phyloP scores from a whole-genome alignment of 1,140 invertebrate genomes.

The Drosophila lacteicornis region DNA sequence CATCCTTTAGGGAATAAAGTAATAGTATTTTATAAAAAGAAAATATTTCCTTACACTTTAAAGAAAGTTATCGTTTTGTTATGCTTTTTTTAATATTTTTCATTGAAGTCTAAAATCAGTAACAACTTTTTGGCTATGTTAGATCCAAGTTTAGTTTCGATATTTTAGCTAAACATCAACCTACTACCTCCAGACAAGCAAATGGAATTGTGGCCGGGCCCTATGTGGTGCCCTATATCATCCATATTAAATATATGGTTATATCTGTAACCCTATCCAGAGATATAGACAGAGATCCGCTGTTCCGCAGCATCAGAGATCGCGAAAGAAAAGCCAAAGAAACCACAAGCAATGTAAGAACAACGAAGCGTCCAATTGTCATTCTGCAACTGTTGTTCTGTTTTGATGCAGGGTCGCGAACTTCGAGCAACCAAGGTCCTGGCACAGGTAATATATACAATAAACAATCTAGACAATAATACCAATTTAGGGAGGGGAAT shows the following conservation, averaged over 20 bases:
- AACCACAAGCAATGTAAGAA: conserved; percentile 85
- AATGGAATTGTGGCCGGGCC: background rate
- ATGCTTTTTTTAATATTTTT: too few relatives aligned
- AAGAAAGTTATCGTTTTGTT: too few relatives aligned
- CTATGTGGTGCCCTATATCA: background rate
- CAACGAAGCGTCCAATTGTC: conserved; percentile 85
- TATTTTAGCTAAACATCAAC: conserved; percentile 49
- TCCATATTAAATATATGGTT: conserved; percentile 2
- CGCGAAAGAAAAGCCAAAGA: conserved; percentile 63
- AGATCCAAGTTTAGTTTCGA: conserved; percentile 1
- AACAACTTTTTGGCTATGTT: conserved; percentile 1
- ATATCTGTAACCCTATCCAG: background rate
- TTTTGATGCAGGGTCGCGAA: conserved; percentile 80
- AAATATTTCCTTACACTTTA: background rate
- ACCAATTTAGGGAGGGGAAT: conserved; percentile 19
- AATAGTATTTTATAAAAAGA: background rate
- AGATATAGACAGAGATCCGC: background rate
- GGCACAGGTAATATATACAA: conserved; percentile 57
- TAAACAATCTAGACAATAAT: conserved; percentile 46
- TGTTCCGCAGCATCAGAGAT: background rate
- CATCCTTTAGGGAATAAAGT: background rate
- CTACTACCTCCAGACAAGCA: conserved; percentile 64
- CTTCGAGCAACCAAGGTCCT: conserved; percentile 56
- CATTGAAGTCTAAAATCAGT: background rate
- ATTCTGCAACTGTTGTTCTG: conserved; percentile 85